Evolutionary conservation across 2,113 vertebrate genomes (phyloP).

Genomic region (Uria aalge): DNA sequence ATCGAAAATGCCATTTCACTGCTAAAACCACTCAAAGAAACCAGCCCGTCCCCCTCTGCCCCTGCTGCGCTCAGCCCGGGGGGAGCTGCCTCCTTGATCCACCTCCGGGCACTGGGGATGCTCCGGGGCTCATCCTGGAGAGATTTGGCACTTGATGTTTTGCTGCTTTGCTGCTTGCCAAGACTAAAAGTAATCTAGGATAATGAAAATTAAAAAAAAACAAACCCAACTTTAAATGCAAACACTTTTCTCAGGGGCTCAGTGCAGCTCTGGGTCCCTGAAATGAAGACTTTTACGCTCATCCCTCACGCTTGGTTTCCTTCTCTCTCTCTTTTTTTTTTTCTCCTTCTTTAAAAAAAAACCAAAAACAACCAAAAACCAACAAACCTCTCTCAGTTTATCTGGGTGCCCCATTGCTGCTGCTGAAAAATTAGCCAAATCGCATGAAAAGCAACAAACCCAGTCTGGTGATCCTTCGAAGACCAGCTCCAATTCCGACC

Average conservation of each 20-base stretch:
- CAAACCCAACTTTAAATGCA: not conserved
- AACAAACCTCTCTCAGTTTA: constrained; percentile 75
- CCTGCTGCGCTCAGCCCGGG: not conserved
- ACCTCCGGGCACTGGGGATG: not conserved
- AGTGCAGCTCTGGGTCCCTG: not conserved
- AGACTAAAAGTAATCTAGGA: not conserved
- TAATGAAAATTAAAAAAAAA: not conserved
- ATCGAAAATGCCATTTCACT: not conserved
- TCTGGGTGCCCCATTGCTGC: constrained; percentile 98
- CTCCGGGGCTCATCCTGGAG: not conserved
- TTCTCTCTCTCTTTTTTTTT: not conserved
- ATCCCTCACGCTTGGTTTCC: not conserved
- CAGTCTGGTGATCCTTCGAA: constrained; percentile 85
- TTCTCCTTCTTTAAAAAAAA: not conserved
- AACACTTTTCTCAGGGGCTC: not conserved
- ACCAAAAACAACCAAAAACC: too few species aligned
- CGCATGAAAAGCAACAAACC: constrained; percentile 91
- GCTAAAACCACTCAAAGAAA: not conserved
- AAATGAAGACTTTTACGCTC: not conserved
- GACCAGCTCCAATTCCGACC: constrained; percentile 88
- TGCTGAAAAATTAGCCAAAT: constrained; percentile 95
- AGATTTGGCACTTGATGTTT: not conserved
- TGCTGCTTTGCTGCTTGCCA: not conserved
- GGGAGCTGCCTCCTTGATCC: not conserved
- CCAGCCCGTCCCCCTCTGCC: not conserved